Evolutionary conservation across 2,113 vertebrate species (phyloP).

Genomic region (Solenodon paradoxus): DNA sequence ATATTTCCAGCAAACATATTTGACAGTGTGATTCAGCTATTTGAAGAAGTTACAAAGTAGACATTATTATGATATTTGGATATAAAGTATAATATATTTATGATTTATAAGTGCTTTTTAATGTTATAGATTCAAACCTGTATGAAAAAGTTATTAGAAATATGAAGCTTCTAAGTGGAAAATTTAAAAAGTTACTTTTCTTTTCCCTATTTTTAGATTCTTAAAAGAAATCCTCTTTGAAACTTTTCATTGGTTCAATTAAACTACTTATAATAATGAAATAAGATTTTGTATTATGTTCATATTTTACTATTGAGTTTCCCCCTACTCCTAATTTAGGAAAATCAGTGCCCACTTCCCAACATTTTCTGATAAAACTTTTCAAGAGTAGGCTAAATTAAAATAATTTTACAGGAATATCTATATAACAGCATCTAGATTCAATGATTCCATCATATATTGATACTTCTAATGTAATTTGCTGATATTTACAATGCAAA

Average conservation of each 20-base stretch:
- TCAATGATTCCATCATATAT: neutral
- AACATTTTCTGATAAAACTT: conserved; percentile 5
- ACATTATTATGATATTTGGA: neutral
- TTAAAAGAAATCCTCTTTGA: neutral
- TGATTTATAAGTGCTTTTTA: neutral
- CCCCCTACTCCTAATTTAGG: neutral
- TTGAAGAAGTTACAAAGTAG: neutral
- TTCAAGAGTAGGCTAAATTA: neutral
- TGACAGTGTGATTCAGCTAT: neutral
- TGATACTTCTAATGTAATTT: conserved; percentile 26
- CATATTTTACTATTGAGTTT: neutral
- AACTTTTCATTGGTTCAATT: neutral
- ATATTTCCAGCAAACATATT: neutral
- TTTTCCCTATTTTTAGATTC: neutral
- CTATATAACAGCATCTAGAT: neutral
- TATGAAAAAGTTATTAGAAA: neutral
- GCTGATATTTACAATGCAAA: neutral
- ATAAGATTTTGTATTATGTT: neutral
- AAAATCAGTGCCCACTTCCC: neutral
- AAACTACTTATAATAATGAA: neutral
- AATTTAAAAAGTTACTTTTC: neutral
- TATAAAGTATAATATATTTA: neutral
- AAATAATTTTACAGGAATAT: neutral
- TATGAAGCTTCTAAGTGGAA: neutral
- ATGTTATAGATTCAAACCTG: neutral